Evolutionary conservation across 1,140 invertebrate species (phyloP).

Genomic region (Meteorus sp.): DNA sequence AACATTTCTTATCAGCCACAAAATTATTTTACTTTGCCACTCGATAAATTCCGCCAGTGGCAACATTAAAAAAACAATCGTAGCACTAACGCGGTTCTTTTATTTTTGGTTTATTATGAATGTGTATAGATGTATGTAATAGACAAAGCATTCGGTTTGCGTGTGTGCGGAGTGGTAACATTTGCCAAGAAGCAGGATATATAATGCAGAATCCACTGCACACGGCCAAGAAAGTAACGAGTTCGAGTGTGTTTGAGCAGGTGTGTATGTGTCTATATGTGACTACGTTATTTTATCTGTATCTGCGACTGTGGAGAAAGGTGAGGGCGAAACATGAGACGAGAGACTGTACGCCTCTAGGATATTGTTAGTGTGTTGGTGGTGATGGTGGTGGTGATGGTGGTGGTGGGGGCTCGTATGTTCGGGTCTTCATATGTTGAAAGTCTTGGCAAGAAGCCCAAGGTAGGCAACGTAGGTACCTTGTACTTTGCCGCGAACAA

Average conservation of each 20-base stretch:
- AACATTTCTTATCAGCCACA: slow-evolving; percentile 29
- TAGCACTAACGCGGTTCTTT: background rate
- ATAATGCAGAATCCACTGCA: slow-evolving; percentile 21
- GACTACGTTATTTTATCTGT: no score
- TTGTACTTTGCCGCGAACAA: no score
- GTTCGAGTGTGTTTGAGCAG: slow-evolving; percentile 36
- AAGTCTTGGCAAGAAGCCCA: slow-evolving; percentile 11
- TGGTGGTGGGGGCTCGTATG: no score
- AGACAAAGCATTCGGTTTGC: background rate
- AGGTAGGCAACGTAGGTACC: slow-evolving; percentile 21
- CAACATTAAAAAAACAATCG: background rate
- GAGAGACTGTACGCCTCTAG: no score
- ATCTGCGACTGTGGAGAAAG: no score
- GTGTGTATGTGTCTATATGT: slow-evolving; percentile 37
- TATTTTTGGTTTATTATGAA: background rate
- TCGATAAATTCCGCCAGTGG: slow-evolving; percentile 13
- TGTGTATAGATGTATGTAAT: background rate
- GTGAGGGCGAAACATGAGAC: no score
- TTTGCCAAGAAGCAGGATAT: slow-evolving; percentile 32
- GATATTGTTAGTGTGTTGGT: no score
- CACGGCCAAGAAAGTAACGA: slow-evolving; percentile 37
- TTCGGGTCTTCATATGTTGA: no score
- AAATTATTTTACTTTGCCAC: slow-evolving; percentile 11
- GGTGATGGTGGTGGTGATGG: no score
- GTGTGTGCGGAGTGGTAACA: slow-evolving; percentile 6